Base-by-base conservation (phyloP, 2,113 vertebrate genomes). In the Otocyon megalotis region DNA sequence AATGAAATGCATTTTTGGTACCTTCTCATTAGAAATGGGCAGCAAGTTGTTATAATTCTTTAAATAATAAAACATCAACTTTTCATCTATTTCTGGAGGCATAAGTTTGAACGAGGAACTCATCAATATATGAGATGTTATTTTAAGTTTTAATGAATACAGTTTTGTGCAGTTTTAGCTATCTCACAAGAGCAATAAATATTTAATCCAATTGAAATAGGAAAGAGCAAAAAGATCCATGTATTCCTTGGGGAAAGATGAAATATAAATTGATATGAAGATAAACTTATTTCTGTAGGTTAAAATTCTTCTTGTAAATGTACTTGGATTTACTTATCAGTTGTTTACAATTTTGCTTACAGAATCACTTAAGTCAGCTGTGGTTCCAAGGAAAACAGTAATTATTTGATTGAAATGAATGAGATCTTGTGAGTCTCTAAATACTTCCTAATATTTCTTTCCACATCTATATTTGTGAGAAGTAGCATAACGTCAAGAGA, bases 131-230 rank as follows among this genome's bases (percentile, higher is more conserved):
- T 67, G 16, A 74, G 26, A 50, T 50, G 8, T 26, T 80, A 54
- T 62, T 56, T 97, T 95, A 90, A 90, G 43, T 91, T 96, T 96
- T 93, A 93, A 86, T 94, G 48, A 93, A 65, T 93, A 82, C 32
- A 69, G 16, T 96, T 97, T 91, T 96, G 53, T 96, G 24, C 35
- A 85, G 76, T 50, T 50, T 95, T 85, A 83, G 53, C 58, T 91
- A 77, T 26, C 71, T 93, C 82, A 97, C 3, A 91, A 81, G 53
- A 82, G 7, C 28, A 71, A 88, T 91, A 74, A 86, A 96, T 95
- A 88, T 94, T 95, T 97, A 88, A 96, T 77, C 58, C 20, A 58
- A 37, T 8, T 94, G 88, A 94, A 1, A 60, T 56, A 37, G 54
- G 3, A 95, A 69, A 88, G 56, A 67, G 35, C 65, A 72, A 92